Evolutionary conservation across 2,113 vertebrate species (phyloP), one percentile per base, ranked within the genome.

Genomic region (Opisthocomus hoazin): DNA sequence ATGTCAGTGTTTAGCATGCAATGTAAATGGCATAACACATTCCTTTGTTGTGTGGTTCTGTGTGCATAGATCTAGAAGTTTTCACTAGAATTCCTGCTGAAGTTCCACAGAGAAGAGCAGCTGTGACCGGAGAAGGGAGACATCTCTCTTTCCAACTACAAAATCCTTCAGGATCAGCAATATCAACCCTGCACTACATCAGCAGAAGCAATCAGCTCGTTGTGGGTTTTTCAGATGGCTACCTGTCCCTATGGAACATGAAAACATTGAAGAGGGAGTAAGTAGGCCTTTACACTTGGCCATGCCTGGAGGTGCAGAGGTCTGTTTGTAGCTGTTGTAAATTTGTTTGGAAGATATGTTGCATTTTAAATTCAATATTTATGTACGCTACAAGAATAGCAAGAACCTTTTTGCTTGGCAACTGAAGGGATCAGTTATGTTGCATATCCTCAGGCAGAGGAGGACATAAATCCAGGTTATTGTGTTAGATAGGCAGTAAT

Each of bases 201-300:
- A 96, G 95, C 82, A 99, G 98, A 89, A 99, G 98, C 66, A 99
- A 99, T 89, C 99, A 99, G 91, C 98, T 99, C 4, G 98, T 98
- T 12, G 98, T 99, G 39, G 99, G 99, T 11, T 99, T 99, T 97
- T 98, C 98, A 39, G 99, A 99, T 95, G 99, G 99, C 80, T 98
- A 97, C 85, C 96, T 99, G 73, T 99, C 99, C 34, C 97, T 99
- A 37, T 99, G 98, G 98, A 99, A 99, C 90, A 98, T 99, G 99
- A 99, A 99, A 97, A 97, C 97, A 41, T 96, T 99, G 66, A 99
- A 99, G 94, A 99, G 98, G 89, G 99, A 99, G 99, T 99, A 95
- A 98, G 99, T 98, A 60, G 53, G 58, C 17, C 8, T 54, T 84
- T 66, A 41, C 11, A 10, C 18, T 39, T 68, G 9, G 5, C 16